Base-by-base conservation (phyloP, 2,113 vertebrate species). In the Leucosticte australis region DNA sequence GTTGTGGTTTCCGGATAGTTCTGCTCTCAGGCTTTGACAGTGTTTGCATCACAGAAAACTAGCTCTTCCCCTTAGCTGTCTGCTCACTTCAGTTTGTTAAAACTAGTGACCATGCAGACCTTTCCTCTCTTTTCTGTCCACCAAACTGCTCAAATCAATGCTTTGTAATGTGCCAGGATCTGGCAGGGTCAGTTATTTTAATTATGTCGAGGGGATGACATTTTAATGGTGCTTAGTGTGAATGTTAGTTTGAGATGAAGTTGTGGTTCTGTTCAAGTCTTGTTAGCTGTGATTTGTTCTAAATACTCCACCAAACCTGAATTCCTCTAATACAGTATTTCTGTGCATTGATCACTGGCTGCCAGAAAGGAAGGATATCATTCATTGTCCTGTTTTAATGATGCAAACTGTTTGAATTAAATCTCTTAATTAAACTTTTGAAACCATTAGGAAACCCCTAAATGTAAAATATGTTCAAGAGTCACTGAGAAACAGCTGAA, bases 1-100 rank as follows among this genome's bases (percentile, higher is more conserved):
- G 46, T 6, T 94, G 95, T 93, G 96, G 71, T 94, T 94, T 94
- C 89, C 17, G 12, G 71, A 5, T 42, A 64, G 70, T 82, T 93
- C 77, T 90, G 69, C 26, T 93, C 57, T 17, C 21, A 28, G 67
- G 44, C 50, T 88, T 65, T 88, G 62, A 41, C 62, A 56, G 44
- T 3, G 10, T 85, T 93, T 92, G 71, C 65, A 39, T 50, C 44
- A 37, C 47, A 67, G 65, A 65, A 67, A 88, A 56, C 11, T 53
- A 77, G 15, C 14, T 74, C 42, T 90, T 92, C 37, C 39, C n/a
- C 47, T 71, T 64, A 49, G 6, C 3, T 65, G 10, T n/a, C 28
- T 71, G 24, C 65, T 75, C 39, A 8, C 37, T 84, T 67, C 37
- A 41, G 11, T 50, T 63, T 79, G 31, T 52, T 56, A 55, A 35